Base-by-base conservation (phyloP, 2,888 invertebrate genomes). In the Teleiodes luculella region DNA sequence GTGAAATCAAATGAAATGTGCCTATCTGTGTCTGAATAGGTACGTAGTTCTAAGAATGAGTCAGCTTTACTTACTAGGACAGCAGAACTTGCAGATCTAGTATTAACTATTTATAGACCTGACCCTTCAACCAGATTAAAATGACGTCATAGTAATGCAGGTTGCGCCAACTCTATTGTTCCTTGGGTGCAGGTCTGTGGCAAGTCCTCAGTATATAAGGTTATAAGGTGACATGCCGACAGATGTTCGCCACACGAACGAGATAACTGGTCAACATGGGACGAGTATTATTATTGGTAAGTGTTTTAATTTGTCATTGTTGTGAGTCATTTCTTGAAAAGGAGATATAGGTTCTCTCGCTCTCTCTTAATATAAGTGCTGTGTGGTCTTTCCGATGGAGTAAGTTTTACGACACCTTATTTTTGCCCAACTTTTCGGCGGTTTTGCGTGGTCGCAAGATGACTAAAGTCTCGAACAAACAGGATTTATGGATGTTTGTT, bases 121-220 rank as follows among this genome's bases (percentile, higher is more conserved):
- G 4, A 36, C 14, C 10, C 4, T 10, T 2, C 18, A 41, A 18
- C 39, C 18, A 8, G 16, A 20, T 6, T n/a, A 43, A 13, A 1
- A 11, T 28, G 24, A 24, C 43, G 43, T 43, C 28, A 28, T 6
- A 37, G 39, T 48, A 52, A n/a, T n/a, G 13, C 13, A 28, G 14
- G 50, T 55, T 54, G 50, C 50, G 39, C 39, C 54, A 54, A 36
- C 36, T 64, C 66, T 61, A 67, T 64, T 65, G 63, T 64, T 52
- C n/a, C 6, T 33, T 33, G 33, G 2, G 60, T 53, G 30, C 63
- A 62, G 37, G 51, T 67, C 65, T 62, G 39, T 62, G 64, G 57
- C 33, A 54, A 58, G 50, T 30, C 39, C 31, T 48, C 20, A 20
- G 13, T 30, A 31, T 50, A 43, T 14, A 33, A 41, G 51, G 55